Evolutionary conservation across 2,888 invertebrate species (phyloP).

Genomic region (Fragum sueziense): DNA sequence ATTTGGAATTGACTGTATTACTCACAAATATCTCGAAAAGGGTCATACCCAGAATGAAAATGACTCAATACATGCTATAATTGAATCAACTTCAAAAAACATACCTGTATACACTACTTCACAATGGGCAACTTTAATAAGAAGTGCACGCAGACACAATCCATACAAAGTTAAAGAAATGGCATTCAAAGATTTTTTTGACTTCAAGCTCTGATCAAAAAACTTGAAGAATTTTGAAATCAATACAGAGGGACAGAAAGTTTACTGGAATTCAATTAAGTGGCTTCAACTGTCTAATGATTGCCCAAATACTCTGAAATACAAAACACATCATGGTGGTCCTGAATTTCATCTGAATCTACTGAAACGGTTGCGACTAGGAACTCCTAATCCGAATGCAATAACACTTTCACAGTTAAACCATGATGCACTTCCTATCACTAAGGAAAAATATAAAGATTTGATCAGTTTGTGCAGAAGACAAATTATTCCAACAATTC

Average conservation of each 20-base stretch:
- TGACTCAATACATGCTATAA: slow-evolving; percentile 9
- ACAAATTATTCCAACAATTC: slow-evolving; percentile 23
- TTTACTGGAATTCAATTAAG: slow-evolving; percentile 24
- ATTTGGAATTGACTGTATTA: slow-evolving; percentile 18
- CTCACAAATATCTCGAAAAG: slow-evolving; percentile 40
- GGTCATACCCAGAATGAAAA: slow-evolving; percentile 30
- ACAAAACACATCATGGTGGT: slow-evolving; percentile 16
- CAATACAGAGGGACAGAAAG: slow-evolving; percentile 15
- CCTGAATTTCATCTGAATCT: not conserved
- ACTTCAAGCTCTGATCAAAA: slow-evolving; percentile 10
- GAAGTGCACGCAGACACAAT: slow-evolving; percentile 1
- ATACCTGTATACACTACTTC: slow-evolving; percentile 13
- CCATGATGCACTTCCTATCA: slow-evolving; percentile 21
- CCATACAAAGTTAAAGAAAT: slow-evolving; percentile 15
- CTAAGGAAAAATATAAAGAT: slow-evolving; percentile 21
- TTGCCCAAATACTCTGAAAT: not conserved
- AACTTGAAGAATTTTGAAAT: slow-evolving; percentile 26
- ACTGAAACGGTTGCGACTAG: not conserved
- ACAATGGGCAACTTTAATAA: slow-evolving; percentile 26
- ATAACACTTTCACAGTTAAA: slow-evolving; percentile 9
- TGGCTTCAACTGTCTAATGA: not conserved
- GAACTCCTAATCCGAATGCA: not conserved
- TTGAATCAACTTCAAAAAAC: slow-evolving; percentile 1
- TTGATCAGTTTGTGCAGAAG: slow-evolving; percentile 22
- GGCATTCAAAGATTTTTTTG: slow-evolving; percentile 17